Evolutionary conservation across 1,140 invertebrate species (phyloP).

Genomic region (Magallana ariakensis): DNA sequence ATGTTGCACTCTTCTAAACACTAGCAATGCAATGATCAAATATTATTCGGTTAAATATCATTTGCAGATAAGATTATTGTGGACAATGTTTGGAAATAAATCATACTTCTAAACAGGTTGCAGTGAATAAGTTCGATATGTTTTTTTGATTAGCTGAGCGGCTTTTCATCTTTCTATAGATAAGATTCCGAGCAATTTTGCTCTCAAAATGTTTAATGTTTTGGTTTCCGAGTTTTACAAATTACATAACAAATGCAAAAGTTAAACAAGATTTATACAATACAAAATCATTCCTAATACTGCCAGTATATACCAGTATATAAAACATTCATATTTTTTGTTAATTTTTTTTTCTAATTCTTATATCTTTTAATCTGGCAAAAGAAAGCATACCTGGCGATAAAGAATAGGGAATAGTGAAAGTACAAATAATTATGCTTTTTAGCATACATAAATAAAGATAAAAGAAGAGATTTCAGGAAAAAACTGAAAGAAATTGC

Average conservation of each 20-base stretch:
- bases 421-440: too few relatives aligned
- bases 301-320: neutral
- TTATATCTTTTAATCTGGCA: neutral
- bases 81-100: neutral
- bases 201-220: neutral
- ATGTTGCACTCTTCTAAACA: neutral
- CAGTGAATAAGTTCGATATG: neutral
- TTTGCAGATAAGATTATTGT: neutral
- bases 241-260: neutral
- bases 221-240: neutral
- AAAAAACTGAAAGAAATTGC: too few relatives aligned
- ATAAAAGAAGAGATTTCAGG: too few relatives aligned
- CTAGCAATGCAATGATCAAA: neutral
- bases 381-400: neutral
- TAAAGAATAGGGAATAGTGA: neutral
- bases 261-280: neutral
- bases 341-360: neutral
- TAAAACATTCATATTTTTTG: neutral
- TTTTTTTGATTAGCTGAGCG: neutral
- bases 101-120: neutral
- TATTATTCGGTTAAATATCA: neutral
- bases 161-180: neutral
- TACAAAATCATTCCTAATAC: neutral
- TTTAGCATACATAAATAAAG: too few relatives aligned
- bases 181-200: neutral